Percentiles rank a stretch among this genome's conserved stretches.
These are phyloP conservation scores for Tryphoninae sp. DNA, from an alignment of 2,888 invertebrate species.

Conservation along the genomic window DNA sequence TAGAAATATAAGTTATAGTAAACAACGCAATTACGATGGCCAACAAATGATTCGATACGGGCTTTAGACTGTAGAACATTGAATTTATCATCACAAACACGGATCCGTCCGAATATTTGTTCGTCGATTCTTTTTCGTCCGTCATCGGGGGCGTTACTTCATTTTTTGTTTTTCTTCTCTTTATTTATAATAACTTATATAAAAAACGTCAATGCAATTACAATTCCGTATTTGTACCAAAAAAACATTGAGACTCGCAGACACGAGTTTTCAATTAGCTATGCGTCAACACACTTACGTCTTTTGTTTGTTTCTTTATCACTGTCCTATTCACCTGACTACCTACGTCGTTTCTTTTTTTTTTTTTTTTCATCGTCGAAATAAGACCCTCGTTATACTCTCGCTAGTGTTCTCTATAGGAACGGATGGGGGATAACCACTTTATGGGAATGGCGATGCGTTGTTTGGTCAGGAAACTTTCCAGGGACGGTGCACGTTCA, in stretches of 20 bases:
- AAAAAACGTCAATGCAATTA: conserved; percentile 76
- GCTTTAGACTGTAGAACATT: conserved; percentile 10
- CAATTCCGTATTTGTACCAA: conserved; percentile 76
- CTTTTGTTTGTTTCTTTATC: conserved; percentile 14
- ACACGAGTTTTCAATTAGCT: conserved; percentile 51
- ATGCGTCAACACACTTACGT: conserved; percentile 47
- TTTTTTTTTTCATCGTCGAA: background rate
- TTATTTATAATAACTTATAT: conserved; percentile 79
- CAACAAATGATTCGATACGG: conserved; percentile 7
- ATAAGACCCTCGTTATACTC: background rate
- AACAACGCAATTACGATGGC: background rate
- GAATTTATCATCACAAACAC: conserved; percentile 22
- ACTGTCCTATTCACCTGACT: conserved; percentile 20
- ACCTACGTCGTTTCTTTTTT: background rate
- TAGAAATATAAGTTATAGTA: background rate
- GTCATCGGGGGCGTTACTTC: background rate
- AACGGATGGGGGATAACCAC: conserved; percentile 1
- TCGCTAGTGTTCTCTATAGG: conserved; percentile 10
- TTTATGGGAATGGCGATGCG: conserved; percentile 3
- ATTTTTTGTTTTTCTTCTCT: conserved; percentile 58
- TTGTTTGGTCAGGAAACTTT: background rate
- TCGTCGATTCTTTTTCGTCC: background rate
- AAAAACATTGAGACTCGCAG: conserved; percentile 36
- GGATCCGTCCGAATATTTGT: background rate
- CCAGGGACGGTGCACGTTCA: too few species aligned